phyloP scores from a whole-genome alignment of 2,113 vertebrate genomes.

The Gopherus flavomarginatus region DNA sequence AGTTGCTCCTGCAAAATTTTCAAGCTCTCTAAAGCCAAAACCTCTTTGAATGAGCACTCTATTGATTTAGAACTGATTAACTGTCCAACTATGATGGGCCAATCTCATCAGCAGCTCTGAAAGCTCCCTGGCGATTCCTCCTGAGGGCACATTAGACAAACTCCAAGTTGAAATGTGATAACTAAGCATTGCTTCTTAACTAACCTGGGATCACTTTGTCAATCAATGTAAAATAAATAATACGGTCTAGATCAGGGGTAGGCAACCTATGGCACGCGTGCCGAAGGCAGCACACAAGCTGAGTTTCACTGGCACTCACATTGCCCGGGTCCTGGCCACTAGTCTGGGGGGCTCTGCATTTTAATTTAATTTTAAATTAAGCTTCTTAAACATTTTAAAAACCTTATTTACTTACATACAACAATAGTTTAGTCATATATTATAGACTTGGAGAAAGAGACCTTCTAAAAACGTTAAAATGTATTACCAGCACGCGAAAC shows the following conservation, averaged over 20 bases:
- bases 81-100: constrained; percentile 39
- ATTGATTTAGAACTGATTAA: constrained; percentile 42
- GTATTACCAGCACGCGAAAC: too few relatives aligned
- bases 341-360: too few relatives aligned
- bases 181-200: not conserved
- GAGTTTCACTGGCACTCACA: too few relatives aligned
- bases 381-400: too few relatives aligned
- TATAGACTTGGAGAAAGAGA: too few relatives aligned
- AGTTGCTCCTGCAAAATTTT: not conserved
- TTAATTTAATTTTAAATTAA: too few relatives aligned
- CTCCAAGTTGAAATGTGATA: not conserved
- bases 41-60: constrained; percentile 33
- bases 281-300: too few relatives aligned
- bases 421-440: too few relatives aligned
- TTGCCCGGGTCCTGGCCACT: too few relatives aligned
- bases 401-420: too few relatives aligned
- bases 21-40: not conserved
- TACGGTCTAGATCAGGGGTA: constrained; percentile 15
- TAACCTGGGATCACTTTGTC: not conserved
- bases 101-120: constrained; percentile 18
- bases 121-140: not conserved
- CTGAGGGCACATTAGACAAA: not conserved
- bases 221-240: not conserved
- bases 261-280: too few relatives aligned
- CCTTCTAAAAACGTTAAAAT: too few relatives aligned